Evolutionary conservation across 2,888 invertebrate genomes (phyloP).

Genomic region (Loripinus fragilis): DNA sequence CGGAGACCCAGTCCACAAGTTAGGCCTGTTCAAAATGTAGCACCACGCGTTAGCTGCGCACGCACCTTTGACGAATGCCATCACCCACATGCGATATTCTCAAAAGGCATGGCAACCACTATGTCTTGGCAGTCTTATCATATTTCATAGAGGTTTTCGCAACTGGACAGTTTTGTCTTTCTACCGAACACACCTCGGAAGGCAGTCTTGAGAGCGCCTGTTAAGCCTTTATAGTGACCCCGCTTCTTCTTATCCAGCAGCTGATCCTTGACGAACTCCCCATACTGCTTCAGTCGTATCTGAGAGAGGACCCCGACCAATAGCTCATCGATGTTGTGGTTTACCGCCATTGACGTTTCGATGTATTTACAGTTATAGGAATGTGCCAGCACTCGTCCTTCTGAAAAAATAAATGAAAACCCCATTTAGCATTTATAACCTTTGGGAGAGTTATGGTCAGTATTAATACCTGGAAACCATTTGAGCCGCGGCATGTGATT

Average conservation of each 20-base stretch:
- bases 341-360: conserved; percentile 97
- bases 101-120: too few species aligned
- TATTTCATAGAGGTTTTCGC: conserved; percentile 58
- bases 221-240: conserved; percentile 46
- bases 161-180: conserved; percentile 53
- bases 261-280: conserved; percentile 41
- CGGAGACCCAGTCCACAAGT: too few species aligned
- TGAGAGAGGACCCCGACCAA: conserved; percentile 95
- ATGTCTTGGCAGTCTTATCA: too few species aligned
- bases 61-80: too few species aligned
- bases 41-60: too few species aligned
- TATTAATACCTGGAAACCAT: too few species aligned
- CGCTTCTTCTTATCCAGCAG: conserved; percentile 35
- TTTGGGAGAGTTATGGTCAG: too few species aligned
- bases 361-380: conserved; percentile 92
- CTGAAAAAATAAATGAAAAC: conserved; percentile 37
- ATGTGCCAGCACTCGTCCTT: conserved; percentile 47
- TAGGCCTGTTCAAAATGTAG: too few species aligned
- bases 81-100: too few species aligned
- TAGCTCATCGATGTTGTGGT: conserved; percentile 97
- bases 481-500: too few species aligned
- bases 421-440: background rate
- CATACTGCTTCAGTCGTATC: conserved; percentile 89
- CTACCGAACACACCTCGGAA: conserved; percentile 57
- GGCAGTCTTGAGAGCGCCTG: conserved; percentile 48